These are phyloP conservation scores for Autographa pulchrina DNA, from an alignment of 2,888 invertebrate species.

Conservation along the genomic window DNA sequence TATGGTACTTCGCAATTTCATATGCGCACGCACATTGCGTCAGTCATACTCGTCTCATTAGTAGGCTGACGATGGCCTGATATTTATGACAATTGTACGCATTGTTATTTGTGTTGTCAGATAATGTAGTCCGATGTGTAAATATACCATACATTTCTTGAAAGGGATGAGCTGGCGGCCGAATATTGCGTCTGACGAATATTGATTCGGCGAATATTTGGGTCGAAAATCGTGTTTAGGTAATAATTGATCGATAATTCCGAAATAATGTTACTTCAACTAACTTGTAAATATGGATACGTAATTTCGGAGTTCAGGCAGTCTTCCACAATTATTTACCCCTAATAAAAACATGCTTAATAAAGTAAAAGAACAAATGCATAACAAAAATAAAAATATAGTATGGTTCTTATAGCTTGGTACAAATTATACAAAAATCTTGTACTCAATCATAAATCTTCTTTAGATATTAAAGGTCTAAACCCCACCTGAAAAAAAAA, in stretches of 20 bases:
- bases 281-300: too few relatives aligned
- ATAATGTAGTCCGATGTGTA: slow-evolving; percentile 15
- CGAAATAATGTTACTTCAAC: too few relatives aligned
- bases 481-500: background rate
- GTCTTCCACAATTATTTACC: too few relatives aligned
- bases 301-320: too few relatives aligned
- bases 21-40: slow-evolving; percentile 54
- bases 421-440: too few relatives aligned
- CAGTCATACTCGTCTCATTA: slow-evolving; percentile 58
- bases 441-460: too few relatives aligned
- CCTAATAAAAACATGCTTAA: too few relatives aligned
- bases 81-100: slow-evolving; percentile 47
- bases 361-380: too few relatives aligned
- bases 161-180: background rate
- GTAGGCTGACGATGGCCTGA: slow-evolving; percentile 44
- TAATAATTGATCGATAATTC: too few relatives aligned
- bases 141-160: background rate
- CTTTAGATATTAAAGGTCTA: background rate
- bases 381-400: too few relatives aligned
- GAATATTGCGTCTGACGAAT: background rate
- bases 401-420: too few relatives aligned
- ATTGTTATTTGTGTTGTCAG: slow-evolving; percentile 47
- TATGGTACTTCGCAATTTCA: slow-evolving; percentile 40
- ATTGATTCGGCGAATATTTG: background rate
- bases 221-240: too few relatives aligned